These are phyloP conservation scores for Pionites leucogaster DNA, from an alignment of 2,113 vertebrate species.

Conservation along the genomic window DNA sequence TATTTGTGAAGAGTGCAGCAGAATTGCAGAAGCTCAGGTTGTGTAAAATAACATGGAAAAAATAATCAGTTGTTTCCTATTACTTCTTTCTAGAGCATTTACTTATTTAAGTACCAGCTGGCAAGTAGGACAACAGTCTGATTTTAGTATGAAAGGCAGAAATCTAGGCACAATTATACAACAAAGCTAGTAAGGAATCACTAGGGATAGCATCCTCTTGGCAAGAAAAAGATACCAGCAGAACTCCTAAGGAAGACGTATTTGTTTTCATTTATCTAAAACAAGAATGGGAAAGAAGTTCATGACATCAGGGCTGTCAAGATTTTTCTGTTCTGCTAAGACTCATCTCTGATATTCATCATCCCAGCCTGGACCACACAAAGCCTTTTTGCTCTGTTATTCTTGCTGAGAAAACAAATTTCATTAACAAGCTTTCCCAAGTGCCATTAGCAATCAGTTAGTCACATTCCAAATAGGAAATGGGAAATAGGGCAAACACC, in stretches of 20 bases:
- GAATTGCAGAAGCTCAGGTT: neutral
- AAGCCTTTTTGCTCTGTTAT: neutral
- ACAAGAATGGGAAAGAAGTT: neutral
- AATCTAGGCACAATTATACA: neutral
- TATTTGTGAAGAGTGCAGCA: neutral
- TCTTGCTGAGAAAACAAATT: neutral
- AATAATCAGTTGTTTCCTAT: neutral
- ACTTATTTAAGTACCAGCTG: neutral
- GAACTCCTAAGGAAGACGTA: neutral
- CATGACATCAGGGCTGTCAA: neutral
- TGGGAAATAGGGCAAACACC: neutral
- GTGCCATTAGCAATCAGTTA: neutral
- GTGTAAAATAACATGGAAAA: neutral
- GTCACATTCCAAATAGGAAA: neutral
- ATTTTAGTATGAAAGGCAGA: neutral
- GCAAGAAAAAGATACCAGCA: neutral
- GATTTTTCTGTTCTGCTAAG: neutral
- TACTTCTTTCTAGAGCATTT: neutral
- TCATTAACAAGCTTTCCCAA: neutral
- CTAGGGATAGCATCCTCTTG: neutral
- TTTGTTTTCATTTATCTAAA: neutral
- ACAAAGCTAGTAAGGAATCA: neutral
- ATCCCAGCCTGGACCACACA: neutral
- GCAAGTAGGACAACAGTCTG: neutral
- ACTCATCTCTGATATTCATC: rapidly evolving